Conservation (phyloP, 2,113 vertebrate genomes). For the Ramphastos sulfuratus region DNA sequence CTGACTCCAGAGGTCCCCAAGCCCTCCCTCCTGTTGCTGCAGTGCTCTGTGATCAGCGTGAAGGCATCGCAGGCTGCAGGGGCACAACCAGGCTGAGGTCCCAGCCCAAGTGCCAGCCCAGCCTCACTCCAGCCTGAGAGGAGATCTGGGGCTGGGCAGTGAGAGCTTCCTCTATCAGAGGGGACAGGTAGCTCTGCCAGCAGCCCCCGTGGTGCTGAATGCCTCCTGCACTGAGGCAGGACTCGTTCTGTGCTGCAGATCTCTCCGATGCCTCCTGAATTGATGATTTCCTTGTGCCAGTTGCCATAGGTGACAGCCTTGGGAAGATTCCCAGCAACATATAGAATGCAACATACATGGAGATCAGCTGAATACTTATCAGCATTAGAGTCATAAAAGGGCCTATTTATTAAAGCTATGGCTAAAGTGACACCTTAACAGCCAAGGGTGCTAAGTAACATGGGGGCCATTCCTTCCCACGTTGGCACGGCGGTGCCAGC, state of each 20-base stretch:
- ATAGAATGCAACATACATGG: slow-evolving; percentile 66
- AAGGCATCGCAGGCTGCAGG: neutral
- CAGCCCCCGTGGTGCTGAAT: neutral
- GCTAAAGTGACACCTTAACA: slow-evolving; percentile 67
- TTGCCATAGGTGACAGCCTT: slow-evolving; percentile 69
- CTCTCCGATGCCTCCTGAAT: slow-evolving; percentile 58
- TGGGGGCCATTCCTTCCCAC: slow-evolving; percentile 56
- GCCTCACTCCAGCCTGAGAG: slow-evolving; percentile 26
- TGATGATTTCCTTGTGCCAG: slow-evolving; percentile 58
- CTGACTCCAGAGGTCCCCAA: neutral
- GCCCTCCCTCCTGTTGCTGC: neutral
- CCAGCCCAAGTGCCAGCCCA: neutral
- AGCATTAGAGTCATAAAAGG: slow-evolving; percentile 61
- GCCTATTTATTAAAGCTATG: slow-evolving; percentile 68
- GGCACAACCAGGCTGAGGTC: neutral
- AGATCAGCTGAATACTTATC: slow-evolving; percentile 65
- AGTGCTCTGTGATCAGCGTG: neutral
- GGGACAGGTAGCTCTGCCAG: neutral
- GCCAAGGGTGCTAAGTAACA: slow-evolving; percentile 61
- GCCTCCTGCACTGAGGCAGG: slow-evolving; percentile 22
- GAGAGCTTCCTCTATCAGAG: neutral
- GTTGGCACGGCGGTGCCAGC: slow-evolving; percentile 24
- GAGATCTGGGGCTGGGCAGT: neutral
- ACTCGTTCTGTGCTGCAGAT: slow-evolving; percentile 17
- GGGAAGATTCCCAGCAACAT: slow-evolving; percentile 65